Base-by-base conservation (phyloP, 2,888 invertebrate species). In the Erynnis tages region DNA sequence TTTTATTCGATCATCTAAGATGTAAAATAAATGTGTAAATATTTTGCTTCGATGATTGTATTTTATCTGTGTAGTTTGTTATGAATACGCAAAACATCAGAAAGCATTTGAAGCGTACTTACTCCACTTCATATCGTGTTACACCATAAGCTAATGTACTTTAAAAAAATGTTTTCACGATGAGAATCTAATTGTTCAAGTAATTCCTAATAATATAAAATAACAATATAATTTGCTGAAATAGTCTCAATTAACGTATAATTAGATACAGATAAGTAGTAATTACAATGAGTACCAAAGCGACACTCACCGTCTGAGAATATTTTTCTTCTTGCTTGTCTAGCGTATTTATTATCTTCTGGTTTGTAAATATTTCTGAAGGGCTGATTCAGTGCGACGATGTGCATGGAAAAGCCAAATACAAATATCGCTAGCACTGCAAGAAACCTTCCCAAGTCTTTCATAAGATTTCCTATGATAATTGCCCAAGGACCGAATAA, bases 401-500 rank as follows among this genome's bases (percentile, higher is more conserved):
- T 95, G 71, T 97, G 96, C 94, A 99, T 96, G 1, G 99, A 98
- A 85, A 99, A 99, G 54, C 99, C 99, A 68, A 98, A 95, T 65
- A 99, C 97, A 87, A 99, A 99, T 79, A 99, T 98, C 23, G 97
- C 95, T 73, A 99, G 89, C 16, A 99, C 99, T 38, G 99, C 98
- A 58, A 99, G 92, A 83, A 99, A 99, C 73, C 98, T 91, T n/a
- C 96, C 96, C 64, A 98, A 91, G 82, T 98, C 98, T 79, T 97
- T 97, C 93, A 97, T 94, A 50, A 97, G 90, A 81, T 97, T 96
- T 14, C 98, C 96, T 71, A 99, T 99, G 79, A 99, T 99, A 75
- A 99, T 99, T 23, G 99, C 99, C 99, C 99, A 99, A 0, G 99
- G 99, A 38, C 99, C 99, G 78, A 99, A 99, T 13, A 99, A 91